Base-by-base conservation (phyloP, 2,797 vertebrate species). In the Setipinna tenuifilis region DNA sequence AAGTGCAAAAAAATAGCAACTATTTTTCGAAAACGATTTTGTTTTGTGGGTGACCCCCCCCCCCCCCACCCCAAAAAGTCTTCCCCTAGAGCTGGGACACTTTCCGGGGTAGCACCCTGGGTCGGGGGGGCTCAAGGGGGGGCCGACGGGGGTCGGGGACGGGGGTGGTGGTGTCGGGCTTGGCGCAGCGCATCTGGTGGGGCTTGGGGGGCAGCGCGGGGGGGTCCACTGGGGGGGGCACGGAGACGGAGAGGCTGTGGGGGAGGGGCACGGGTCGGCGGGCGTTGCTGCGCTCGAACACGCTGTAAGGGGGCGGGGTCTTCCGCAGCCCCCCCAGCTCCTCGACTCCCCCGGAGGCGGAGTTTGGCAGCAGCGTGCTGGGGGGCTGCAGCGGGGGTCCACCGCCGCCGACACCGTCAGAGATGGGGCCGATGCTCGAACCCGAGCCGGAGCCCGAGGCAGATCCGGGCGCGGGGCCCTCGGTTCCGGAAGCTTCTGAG, bases 191-290 rank as follows among this genome's bases (percentile, higher is more conserved):
- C 16, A 95, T 94, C 88, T 97, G 96, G 90, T 97, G 96, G 0
- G 98, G 98, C 89, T 99, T 99, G 89, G 98, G 98, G 0, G 98
- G 98, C 93, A 99, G 92, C 0, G 98, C 98, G 0, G 98, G 98
- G 0, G 98, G 97, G 82, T 99, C 97, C 0, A 93, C 46, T n/a
- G 92, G 19, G 0, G 95, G 96, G 0, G 97, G 97, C 84, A 98
- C 96, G 90, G 98, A 98, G 80, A 98, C 96, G 90, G 98, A 98
- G 80, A 99, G 96, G 89, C 97, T 96, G 93, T 98, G 98, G 90
- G 98, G 98, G 89, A 98, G 95, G 16, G 96, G 98, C 88, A 97
- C 95, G 0, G 97, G 97, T 61, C 97, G 94, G 46, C 98, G 97
- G 44, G 97, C 94, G 93, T 97, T 98, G 94, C 93, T 95, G 81